Evolutionary conservation across 2,888 invertebrate species (phyloP).

Genomic region (Rhabditoides inermis): DNA sequence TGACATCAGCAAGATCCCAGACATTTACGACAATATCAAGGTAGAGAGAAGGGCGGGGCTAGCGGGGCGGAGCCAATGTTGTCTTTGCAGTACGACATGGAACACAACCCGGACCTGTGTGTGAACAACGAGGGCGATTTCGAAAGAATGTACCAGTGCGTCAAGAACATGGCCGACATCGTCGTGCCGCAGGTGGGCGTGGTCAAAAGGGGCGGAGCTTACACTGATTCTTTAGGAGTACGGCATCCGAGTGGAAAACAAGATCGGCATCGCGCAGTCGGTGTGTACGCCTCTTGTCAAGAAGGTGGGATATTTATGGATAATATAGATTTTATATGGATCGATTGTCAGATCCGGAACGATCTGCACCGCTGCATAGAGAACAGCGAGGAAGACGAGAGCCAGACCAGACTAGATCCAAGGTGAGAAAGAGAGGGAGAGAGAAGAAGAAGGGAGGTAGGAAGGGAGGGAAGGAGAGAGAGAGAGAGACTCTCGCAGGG

Average conservation of each 20-base stretch:
- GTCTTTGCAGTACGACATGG: slow-evolving; percentile 66
- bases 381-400: slow-evolving; percentile 75
- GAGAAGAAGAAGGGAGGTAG: neutral
- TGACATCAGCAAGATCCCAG: slow-evolving; percentile 97
- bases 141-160: slow-evolving; percentile 69
- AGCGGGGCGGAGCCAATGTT: too few species aligned
- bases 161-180: slow-evolving; percentile 93
- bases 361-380: slow-evolving; percentile 64
- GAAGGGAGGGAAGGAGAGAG: neutral
- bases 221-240: slow-evolving; percentile 73
- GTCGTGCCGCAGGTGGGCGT: slow-evolving; percentile 79
- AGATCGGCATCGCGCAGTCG: slow-evolving; percentile 88
- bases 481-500: slow-evolving; percentile 19
- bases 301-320: slow-evolving; percentile 85
- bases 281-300: slow-evolving; percentile 90
- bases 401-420: slow-evolving; percentile 88
- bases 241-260: slow-evolving; percentile 86
- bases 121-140: slow-evolving; percentile 58
- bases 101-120: slow-evolving; percentile 78
- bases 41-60: slow-evolving; percentile 70
- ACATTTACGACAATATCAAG: slow-evolving; percentile 98
- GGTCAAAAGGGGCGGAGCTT: neutral
- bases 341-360: slow-evolving; percentile 18
- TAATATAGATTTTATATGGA: too few species aligned
- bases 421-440: slow-evolving; percentile 58